phyloP scores from a whole-genome alignment of 1,140 invertebrate species.

The Globodera ellingtonae region DNA sequence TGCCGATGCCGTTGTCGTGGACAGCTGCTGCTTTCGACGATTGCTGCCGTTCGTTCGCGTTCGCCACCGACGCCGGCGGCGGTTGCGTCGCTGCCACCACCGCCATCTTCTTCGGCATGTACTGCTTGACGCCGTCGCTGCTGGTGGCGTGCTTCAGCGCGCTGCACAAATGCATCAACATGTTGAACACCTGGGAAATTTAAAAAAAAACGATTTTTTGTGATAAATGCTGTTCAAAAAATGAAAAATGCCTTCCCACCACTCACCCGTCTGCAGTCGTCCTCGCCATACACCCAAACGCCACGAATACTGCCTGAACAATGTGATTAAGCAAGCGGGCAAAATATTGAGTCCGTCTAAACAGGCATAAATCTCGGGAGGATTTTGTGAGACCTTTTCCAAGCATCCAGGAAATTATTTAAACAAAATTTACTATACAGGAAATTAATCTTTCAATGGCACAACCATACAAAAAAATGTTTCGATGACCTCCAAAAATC shows the following conservation, averaged over 20 bases:
- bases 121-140: neutral
- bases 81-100: neutral
- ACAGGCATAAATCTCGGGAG: too few species aligned
- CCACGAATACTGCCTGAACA: slow-evolving; percentile 35
- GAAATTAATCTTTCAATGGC: too few species aligned
- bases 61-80: too few species aligned
- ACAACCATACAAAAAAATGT: too few species aligned
- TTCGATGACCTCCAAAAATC: too few species aligned
- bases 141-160: neutral
- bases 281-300: slow-evolving; percentile 34
- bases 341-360: too few species aligned
- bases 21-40: neutral
- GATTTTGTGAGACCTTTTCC: too few species aligned
- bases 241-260: neutral
- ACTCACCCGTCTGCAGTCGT: slow-evolving; percentile 41
- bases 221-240: neutral
- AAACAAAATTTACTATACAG: too few species aligned
- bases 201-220: neutral
- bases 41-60: too few species aligned
- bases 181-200: neutral
- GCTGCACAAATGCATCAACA: neutral
- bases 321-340: too few species aligned
- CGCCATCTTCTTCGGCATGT: neutral
- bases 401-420: too few species aligned
- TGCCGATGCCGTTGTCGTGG: too few species aligned